Evolutionary conservation across 2,797 vertebrate genomes (phyloP), one percentile per base, ranked within the genome.

Genomic region (Parauchenoglanis punctatus): DNA sequence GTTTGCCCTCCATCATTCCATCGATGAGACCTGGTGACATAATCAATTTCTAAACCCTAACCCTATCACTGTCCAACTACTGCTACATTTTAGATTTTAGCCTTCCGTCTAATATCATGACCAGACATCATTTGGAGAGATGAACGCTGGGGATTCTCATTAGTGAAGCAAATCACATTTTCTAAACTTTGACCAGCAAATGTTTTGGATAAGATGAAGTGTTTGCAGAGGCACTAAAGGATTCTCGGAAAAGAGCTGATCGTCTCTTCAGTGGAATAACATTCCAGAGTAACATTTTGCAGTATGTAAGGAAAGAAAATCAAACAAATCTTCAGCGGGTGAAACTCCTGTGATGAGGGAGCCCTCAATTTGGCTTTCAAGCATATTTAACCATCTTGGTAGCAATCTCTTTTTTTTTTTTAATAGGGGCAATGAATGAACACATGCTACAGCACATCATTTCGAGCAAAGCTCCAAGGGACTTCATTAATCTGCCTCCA

Each of bases 401-500:
- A 84, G 15, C 58, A 35, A 86, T 20, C 56, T 46, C 77, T 70
- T 31, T 81, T 72, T 86, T 70, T 81, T 72, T 86, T 77, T 61
- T 70, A 84, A 76, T 59, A 84, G 46, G 85, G 86, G 46, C 63
- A 85, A 81, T 23, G 46, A 80, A 54, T 0, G 6, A 81, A 59
- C 72, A 75, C 31, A 72, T 73, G 10, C 54, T 44, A n/a, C 10
- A 49, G 59, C 17, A 83, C 58, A 73, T 28, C 54, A 61, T 81
- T 75, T 83, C 10, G 56, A 87, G 82, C 80, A 44, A 40, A 81
- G 68, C 86, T 81, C 80, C 70, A 73, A 77, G 85, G 83, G 78
- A 59, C 73, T 73, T 91, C 56, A 28, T 87, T 89, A 88, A 40
- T 85, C 76, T 49, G 18, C 54, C n/a, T 85, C 75, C 81, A 87